phyloP scores from a whole-genome alignment of 2,113 vertebrate genomes.

The Mirounga angustirostris region DNA sequence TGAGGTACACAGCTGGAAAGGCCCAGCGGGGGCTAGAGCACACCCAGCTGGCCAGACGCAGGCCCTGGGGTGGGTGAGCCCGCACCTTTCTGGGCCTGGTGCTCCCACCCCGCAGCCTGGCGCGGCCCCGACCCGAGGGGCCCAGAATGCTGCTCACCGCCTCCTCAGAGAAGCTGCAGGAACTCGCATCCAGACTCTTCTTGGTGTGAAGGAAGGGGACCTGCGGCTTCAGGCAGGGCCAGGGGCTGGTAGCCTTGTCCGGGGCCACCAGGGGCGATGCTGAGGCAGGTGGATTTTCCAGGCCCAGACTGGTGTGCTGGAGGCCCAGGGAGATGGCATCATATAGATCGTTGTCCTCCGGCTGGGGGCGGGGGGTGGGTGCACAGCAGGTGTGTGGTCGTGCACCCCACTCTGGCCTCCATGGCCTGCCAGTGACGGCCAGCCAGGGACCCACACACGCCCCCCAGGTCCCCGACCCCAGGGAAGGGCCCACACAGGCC shows the following conservation, averaged over 20 bases:
- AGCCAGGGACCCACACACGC: neutral
- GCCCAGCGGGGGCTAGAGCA: neutral
- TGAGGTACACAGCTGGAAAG: neutral
- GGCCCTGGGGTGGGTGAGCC: neutral
- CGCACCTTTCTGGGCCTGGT: neutral
- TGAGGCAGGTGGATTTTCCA: neutral
- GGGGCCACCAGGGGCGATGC: fast-evolving
- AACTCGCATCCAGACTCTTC: neutral
- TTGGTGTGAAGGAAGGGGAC: slow-evolving; percentile 32
- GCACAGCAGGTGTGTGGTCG: neutral
- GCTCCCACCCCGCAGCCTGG: fast-evolving
- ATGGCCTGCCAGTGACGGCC: neutral
- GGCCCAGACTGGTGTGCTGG: neutral
- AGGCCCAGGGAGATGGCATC: slow-evolving; percentile 69
- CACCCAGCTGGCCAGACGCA: neutral
- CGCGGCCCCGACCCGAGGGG: neutral
- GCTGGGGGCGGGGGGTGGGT: neutral
- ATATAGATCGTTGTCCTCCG: slow-evolving; percentile 60
- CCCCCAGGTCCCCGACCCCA: slow-evolving; percentile 79
- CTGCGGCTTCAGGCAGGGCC: neutral
- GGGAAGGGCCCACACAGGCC: slow-evolving; percentile 58
- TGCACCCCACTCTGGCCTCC: fast-evolving
- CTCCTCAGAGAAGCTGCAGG: neutral
- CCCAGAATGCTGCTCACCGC: slow-evolving; percentile 57
- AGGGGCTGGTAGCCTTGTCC: neutral